Evolutionary conservation across 2,888 invertebrate genomes (phyloP), one percentile per base, ranked within the genome.

Genomic region (Artemia sp.): DNA sequence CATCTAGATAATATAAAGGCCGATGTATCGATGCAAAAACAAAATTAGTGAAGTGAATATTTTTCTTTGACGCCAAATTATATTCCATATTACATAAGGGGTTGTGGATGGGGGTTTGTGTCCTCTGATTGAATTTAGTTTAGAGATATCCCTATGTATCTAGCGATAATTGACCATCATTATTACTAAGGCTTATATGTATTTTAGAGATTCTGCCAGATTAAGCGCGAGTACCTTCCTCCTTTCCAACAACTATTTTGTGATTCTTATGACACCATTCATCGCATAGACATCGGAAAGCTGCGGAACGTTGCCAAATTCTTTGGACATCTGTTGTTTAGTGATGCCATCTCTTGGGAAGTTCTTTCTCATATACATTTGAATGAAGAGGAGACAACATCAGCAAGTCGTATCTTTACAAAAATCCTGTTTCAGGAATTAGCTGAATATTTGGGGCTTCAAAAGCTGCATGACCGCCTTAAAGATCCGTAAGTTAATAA

Each of bases 301-400:
- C 80, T 98, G 70, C 82, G 97, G 52, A 98, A 98, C 79, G 92
- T 97, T 0, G 92, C 94, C 76, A 95, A 95, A 77, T 92, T 98
- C 77, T 96, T 96, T 79, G 92, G 93, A 0, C 97, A 98, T 81
- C 82, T 98, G 1, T 81, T 99, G 0, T 90, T 90, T 75, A 95
- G 97, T 0, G 97, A 98, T 78, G 93, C 97, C 0, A 95, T 98
- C 69, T 87, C 91, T 68, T 98, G 98, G 98, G 89, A 90, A 78
- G 93, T 92, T 0, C 78, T 98, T 73, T 85, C 87, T 14, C 88
- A 89, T 75, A 90, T 98, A 68, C 88, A 87, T 75, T 79, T 98
- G 69, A 97, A 93, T 75, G 96, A 98, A 79, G 92, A 96, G 72
- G 96, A 97, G 74, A 97, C 98, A 0, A 95, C 95, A 0, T 95